phyloP scores from a whole-genome alignment of 1,140 invertebrate species.

The Hycleus cichorii region DNA sequence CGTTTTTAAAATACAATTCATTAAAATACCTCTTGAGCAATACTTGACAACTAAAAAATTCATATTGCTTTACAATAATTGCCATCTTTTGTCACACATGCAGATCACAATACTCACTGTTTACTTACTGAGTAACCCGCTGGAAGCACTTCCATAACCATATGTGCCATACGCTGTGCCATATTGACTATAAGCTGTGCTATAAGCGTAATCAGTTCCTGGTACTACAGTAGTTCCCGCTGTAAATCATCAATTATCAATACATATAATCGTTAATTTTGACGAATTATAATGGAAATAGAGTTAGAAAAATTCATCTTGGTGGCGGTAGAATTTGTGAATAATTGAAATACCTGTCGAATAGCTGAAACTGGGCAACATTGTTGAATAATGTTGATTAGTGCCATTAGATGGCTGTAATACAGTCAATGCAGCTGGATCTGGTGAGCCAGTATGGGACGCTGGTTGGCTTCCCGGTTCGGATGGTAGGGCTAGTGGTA shows the following conservation, averaged over 20 bases:
- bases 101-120: slow-evolving; percentile 54
- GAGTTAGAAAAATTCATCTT: slow-evolving; percentile 31
- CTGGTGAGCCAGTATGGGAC: slow-evolving; percentile 47
- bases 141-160: slow-evolving; percentile 61
- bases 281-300: slow-evolving; percentile 27
- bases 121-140: slow-evolving; percentile 76
- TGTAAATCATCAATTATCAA: slow-evolving; percentile 20
- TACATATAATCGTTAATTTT: no score
- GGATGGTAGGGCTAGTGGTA: slow-evolving; percentile 49
- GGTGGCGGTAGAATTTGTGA: background rate
- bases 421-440: slow-evolving; percentile 49
- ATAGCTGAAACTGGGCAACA: slow-evolving; percentile 67
- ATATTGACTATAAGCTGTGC: slow-evolving; percentile 67
- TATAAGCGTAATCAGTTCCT: slow-evolving; percentile 62
- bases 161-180: slow-evolving; percentile 63
- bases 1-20: no score
- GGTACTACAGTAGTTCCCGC: slow-evolving; percentile 54
- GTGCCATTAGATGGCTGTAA: slow-evolving; percentile 46
- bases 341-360: slow-evolving; percentile 49
- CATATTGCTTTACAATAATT: no score
- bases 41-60: no score
- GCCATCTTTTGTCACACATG: no score
- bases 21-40: no score
- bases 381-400: slow-evolving; percentile 49
- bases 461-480: slow-evolving; percentile 45